A percentile compares a stretch with the other conserved stretches of the same genome.
Conservation (phyloP, 2,797 vertebrate genomes). For the Esox lucius region DNA sequence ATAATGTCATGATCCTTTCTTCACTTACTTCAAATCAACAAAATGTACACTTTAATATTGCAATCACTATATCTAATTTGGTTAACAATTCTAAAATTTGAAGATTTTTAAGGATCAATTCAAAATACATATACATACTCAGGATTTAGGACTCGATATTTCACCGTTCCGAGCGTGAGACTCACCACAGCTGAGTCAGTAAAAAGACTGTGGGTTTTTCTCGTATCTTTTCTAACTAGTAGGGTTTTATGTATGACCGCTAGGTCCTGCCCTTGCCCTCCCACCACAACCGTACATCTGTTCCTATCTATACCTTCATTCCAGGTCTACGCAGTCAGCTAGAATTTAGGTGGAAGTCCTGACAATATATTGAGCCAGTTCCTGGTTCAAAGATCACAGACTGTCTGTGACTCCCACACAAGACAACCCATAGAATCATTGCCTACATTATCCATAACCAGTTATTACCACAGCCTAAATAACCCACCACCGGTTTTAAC, state of each 20-base stretch:
- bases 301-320: neutral
- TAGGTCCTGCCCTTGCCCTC: neutral
- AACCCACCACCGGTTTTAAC: too few relatives aligned
- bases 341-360: neutral
- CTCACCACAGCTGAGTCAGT: neutral
- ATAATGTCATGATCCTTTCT: slow-evolving; percentile 56
- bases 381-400: neutral
- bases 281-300: neutral
- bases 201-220: neutral
- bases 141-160: neutral
- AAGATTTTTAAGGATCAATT: slow-evolving; percentile 74
- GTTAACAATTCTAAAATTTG: slow-evolving; percentile 82
- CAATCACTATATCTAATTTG: slow-evolving; percentile 87
- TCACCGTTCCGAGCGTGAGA: neutral
- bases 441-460: neutral
- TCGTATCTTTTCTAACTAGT: neutral
- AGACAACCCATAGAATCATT: neutral
- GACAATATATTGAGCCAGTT: neutral
- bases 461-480: neutral
- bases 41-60: slow-evolving; percentile 86
- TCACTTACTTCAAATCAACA: slow-evolving; percentile 70
- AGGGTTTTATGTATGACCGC: neutral
- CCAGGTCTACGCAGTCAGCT: too few relatives aligned
- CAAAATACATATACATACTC: slow-evolving; percentile 63
- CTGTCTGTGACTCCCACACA: neutral